A percentile compares a stretch with the other conserved stretches of the same genome.
Evolutionary conservation across 2,888 invertebrate species (phyloP).

Genomic region (Metalampra italica): DNA sequence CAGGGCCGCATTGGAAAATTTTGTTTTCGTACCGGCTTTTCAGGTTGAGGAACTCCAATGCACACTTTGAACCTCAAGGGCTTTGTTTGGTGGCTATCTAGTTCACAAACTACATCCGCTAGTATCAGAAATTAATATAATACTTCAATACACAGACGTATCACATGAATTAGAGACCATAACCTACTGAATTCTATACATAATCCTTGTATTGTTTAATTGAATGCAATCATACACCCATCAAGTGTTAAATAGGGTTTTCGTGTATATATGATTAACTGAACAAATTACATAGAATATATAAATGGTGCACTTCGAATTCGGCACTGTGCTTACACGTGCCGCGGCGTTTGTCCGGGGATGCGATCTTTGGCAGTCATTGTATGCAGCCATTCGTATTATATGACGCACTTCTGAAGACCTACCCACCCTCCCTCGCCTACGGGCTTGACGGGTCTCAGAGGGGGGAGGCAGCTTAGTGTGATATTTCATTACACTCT

Average conservation of each 20-base stretch:
- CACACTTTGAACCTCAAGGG: background rate
- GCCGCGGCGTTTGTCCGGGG: slow-evolving; percentile 64
- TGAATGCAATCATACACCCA: too few species aligned
- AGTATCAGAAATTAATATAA: too few species aligned
- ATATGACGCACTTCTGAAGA: background rate
- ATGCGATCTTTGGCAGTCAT: slow-evolving; percentile 74
- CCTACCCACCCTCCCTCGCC: background rate
- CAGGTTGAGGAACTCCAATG: background rate
- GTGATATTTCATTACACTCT: background rate
- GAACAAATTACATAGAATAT: slow-evolving; percentile 15
- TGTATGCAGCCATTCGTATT: slow-evolving; percentile 59
- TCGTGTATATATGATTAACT: too few species aligned
- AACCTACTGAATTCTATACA: too few species aligned
- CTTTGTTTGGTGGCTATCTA: too few species aligned
- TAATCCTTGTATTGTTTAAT: too few species aligned
- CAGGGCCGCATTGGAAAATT: slow-evolving; percentile 57
- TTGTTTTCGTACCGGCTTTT: slow-evolving; percentile 3
- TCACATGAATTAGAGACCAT: too few species aligned
- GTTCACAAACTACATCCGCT: too few species aligned
- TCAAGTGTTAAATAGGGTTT: too few species aligned
- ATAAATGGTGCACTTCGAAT: slow-evolving; percentile 26
- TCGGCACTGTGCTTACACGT: slow-evolving; percentile 72
- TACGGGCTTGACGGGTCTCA: background rate
- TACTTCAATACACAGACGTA: too few species aligned
- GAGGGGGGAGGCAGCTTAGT: background rate